Evolutionary conservation across 2,113 vertebrate genomes (phyloP).

Genomic region (Terrapene triunguis): DNA sequence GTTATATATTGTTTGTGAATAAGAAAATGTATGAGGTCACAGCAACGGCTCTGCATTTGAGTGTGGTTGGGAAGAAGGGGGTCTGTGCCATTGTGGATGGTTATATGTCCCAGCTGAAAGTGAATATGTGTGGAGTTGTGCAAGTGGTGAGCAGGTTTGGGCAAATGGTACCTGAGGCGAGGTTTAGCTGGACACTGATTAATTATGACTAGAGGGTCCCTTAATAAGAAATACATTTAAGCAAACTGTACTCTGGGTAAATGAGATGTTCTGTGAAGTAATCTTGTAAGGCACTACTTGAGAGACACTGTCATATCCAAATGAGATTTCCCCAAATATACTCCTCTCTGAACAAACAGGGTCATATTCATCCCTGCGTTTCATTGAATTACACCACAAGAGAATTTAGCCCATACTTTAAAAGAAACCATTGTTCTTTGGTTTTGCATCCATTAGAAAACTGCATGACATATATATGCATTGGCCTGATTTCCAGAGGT

Average conservation of each 20-base stretch:
- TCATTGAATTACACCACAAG: neutral
- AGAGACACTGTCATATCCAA: neutral
- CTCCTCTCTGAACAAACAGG: neutral
- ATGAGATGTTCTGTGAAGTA: neutral
- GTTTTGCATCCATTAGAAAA: constrained; percentile 55
- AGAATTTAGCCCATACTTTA: constrained; percentile 4
- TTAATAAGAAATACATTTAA: neutral
- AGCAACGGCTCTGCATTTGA: neutral
- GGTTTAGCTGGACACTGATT: neutral
- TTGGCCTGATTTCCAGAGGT: constrained; percentile 15
- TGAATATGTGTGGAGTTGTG: neutral
- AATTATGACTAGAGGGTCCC: neutral
- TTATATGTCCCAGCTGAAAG: neutral
- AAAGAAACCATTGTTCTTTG: constrained; percentile 29
- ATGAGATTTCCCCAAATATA: neutral
- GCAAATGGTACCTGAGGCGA: neutral
- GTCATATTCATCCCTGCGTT: neutral
- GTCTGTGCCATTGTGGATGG: neutral
- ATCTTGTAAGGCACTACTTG: neutral
- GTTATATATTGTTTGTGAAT: neutral
- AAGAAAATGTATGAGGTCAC: neutral
- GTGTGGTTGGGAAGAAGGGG: neutral
- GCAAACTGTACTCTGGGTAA: neutral
- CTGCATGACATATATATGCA: constrained; percentile 12
- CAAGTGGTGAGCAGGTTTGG: neutral